These are phyloP conservation scores for Poecile montanus DNA, from an alignment of 2,797 vertebrate species.

Conservation along the genomic window DNA sequence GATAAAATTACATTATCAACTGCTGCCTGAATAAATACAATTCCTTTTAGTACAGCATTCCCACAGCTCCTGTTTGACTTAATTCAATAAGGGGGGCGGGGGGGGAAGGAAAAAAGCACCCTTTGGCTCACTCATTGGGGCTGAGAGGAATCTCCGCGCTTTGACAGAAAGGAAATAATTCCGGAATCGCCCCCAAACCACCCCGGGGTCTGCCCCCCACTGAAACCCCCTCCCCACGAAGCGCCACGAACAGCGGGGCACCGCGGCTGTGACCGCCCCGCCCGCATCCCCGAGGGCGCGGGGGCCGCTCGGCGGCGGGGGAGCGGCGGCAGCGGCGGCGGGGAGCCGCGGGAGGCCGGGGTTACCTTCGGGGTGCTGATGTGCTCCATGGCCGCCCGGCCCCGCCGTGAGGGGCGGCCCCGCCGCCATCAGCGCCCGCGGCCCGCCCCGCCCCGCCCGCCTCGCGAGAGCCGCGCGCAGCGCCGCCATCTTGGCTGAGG, in stretches of 20 bases:
- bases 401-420: not conserved
- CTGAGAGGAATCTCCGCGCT: accelerated
- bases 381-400: constrained; percentile 68
- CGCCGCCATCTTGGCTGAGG: constrained; percentile 27
- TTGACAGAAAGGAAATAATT: accelerated
- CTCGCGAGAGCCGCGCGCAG: not conserved
- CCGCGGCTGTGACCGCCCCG: not conserved
- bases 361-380: constrained; percentile 79
- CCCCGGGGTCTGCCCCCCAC: accelerated
- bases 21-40: accelerated
- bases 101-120: no score
- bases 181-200: accelerated
- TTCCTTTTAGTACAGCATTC: not conserved
- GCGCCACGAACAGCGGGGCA: accelerated
- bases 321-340: accelerated
- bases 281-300: not conserved
- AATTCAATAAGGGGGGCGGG: not conserved
- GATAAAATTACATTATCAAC: not conserved
- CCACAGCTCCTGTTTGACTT: not conserved
- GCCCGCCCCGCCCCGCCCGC: not conserved
- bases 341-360: no score
- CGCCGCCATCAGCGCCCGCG: not conserved
- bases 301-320: not conserved
- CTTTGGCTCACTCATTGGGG: not conserved
- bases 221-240: not conserved